phyloP scores from a whole-genome alignment of 2,113 vertebrate species.

The Proterorhinus semilunaris region DNA sequence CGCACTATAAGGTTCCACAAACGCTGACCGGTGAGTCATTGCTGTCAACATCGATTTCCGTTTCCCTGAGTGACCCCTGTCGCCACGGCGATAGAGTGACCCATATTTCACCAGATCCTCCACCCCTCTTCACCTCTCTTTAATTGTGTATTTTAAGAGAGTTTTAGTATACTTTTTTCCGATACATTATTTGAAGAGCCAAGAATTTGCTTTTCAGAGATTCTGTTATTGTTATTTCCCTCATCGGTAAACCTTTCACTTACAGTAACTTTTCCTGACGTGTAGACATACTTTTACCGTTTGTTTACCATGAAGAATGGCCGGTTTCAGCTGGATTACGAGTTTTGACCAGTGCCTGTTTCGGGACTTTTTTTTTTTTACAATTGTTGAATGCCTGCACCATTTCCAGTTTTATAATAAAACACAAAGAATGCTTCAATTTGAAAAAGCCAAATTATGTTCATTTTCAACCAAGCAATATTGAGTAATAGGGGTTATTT shows the following conservation, averaged over 20 bases:
- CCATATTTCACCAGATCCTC: slow-evolving; percentile 69
- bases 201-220: neutral
- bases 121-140: slow-evolving; percentile 39
- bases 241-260: neutral
- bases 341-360: neutral
- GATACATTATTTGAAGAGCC: neutral
- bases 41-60: slow-evolving; percentile 82
- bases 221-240: neutral
- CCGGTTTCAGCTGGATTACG: too few species aligned
- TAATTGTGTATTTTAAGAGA: neutral
- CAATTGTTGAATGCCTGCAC: neutral
- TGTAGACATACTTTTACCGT: too few species aligned
- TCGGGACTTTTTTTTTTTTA: neutral
- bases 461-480: slow-evolving; percentile 18
- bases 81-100: slow-evolving; percentile 72
- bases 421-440: slow-evolving; percentile 11
- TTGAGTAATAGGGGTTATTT: slow-evolving; percentile 27
- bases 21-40: slow-evolving; percentile 81
- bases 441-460: slow-evolving; percentile 10
- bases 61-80: slow-evolving; percentile 79
- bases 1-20: slow-evolving; percentile 15
- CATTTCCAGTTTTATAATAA: slow-evolving; percentile 10
- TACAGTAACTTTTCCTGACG: too few species aligned
- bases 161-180: neutral
- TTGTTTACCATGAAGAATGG: too few species aligned